Percentiles rank a stretch among this genome's conserved stretches.
Conservation (phyloP, 2,888 invertebrate genomes). For the Coecobrya sp. region DNA sequence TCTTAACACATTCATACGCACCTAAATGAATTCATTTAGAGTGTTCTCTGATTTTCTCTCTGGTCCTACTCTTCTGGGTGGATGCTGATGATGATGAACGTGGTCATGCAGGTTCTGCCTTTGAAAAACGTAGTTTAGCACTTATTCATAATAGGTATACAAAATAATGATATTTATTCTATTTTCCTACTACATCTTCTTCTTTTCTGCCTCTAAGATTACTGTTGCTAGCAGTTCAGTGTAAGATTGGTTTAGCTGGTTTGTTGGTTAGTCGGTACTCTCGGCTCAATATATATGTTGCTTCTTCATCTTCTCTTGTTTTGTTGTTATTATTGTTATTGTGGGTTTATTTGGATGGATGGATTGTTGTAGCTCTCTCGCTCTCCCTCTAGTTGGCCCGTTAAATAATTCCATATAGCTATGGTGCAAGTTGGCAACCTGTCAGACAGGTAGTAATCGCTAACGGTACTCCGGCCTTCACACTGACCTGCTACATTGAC, state of each 20-base stretch:
- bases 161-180: not conserved
- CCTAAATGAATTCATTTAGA: slow-evolving; percentile 33
- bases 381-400: slow-evolving; percentile 61
- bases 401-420: slow-evolving; percentile 81
- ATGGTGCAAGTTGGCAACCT: slow-evolving; percentile 80
- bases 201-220: too few species aligned
- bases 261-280: slow-evolving; percentile 59
- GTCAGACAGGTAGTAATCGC: slow-evolving; percentile 86
- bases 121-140: slow-evolving; percentile 57
- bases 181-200: not conserved
- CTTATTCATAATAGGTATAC: slow-evolving; percentile 13
- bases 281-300: not conserved
- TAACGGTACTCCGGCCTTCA: slow-evolving; percentile 87
- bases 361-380: slow-evolving; percentile 26
- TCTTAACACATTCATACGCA: slow-evolving; percentile 32
- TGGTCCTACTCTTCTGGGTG: not conserved
- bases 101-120: slow-evolving; percentile 67
- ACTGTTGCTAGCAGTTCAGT: not conserved
- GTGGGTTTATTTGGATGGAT: slow-evolving; percentile 68
- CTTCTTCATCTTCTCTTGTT: slow-evolving; percentile 19
- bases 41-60: slow-evolving; percentile 34
- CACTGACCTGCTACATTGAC: slow-evolving; percentile 87
- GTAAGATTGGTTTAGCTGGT: slow-evolving; percentile 19
- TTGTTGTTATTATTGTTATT: slow-evolving; percentile 38
- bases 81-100: slow-evolving; percentile 51